Base-by-base conservation (phyloP, 2,113 vertebrate species). In the Paralichthys olivaceus region DNA sequence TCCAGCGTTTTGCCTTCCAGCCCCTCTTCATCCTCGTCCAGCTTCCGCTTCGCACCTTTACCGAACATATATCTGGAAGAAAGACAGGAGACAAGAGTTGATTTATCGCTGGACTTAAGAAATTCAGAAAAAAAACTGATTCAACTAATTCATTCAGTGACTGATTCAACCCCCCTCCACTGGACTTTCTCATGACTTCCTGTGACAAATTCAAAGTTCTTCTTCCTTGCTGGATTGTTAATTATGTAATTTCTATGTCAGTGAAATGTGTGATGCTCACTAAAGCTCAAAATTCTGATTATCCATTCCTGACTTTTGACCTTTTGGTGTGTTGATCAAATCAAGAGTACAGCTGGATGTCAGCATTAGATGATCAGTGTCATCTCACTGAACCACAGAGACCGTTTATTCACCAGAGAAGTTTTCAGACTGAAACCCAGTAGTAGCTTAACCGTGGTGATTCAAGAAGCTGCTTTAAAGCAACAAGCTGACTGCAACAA, bases 11-110 rank as follows among this genome's bases (percentile, higher is more conserved):
- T 98, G 97, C 96, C 96, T 98, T 97, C 98, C 97, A 99, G 81
- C 94, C 96, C 97, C 95, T 98, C 98, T 96, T 99, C 97, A 98
- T 99, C 95, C 96, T 99, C 96, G 74, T 98, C 97, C 96, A 99
- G 96, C 95, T 99, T 99, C 91, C 98, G 96, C 91, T 99, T 99
- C 95, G 96, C 96, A 93, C 97, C 97, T 98, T 98, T 99, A 95
- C 96, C 96, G 95, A 98, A 99, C 98, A 99, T 99, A 97, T 96
- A 99, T 99, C 98, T 99, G 94, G 56, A 93, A 91, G 70, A 82
- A 91, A 7, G 11, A 55, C n/a, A 55, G 12, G 53, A 67, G 19
- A 26, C 25, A 51, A 51, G 14, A 47, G 63, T 66, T 83, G 0
- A 64, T 26, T 34, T 40, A 29, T 65, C 1, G 11, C 34, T 57